phyloP scores from a whole-genome alignment of 2,797 vertebrate species.

The Myotis daubentonii region DNA sequence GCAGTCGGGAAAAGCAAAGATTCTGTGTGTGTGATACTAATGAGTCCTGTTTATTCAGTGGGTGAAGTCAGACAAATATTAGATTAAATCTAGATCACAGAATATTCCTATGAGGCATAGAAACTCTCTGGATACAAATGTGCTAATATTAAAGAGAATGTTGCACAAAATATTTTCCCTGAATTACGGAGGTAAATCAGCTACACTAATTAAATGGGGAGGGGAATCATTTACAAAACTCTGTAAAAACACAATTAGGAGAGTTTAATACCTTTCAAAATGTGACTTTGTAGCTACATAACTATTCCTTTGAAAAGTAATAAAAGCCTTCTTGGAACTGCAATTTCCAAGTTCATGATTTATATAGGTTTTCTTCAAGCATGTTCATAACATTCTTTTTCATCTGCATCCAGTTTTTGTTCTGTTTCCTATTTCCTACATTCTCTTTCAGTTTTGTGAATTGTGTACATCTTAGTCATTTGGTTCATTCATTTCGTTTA shows the following conservation, averaged over 20 bases:
- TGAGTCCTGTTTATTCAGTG: conserved; percentile 58
- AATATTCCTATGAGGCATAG: conserved; percentile 54
- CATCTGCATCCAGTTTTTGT: not conserved
- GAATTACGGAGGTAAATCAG: conserved; percentile 49
- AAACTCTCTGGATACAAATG: conserved; percentile 50
- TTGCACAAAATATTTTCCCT: not conserved
- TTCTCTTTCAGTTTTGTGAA: not conserved
- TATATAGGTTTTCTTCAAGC: not conserved
- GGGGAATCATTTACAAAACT: conserved; percentile 53
- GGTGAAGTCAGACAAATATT: conserved; percentile 59
- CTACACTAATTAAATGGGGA: not conserved
- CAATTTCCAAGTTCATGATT: not conserved
- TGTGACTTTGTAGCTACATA: not conserved
- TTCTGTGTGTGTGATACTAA: conserved; percentile 59
- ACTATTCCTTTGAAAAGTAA: not conserved
- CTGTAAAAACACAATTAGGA: not conserved
- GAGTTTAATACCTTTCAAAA: conserved; percentile 19
- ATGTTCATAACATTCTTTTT: not conserved
- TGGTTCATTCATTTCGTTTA: not conserved
- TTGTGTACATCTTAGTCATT: not conserved
- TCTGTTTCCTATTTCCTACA: not conserved
- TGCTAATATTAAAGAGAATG: conserved; percentile 49
- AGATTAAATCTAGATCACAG: conserved; percentile 62
- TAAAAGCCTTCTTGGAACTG: not conserved
- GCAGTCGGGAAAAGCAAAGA: conserved; percentile 44